Base-by-base conservation (phyloP, 2,888 invertebrate species). In the Sepioteuthis lessoniana region DNA sequence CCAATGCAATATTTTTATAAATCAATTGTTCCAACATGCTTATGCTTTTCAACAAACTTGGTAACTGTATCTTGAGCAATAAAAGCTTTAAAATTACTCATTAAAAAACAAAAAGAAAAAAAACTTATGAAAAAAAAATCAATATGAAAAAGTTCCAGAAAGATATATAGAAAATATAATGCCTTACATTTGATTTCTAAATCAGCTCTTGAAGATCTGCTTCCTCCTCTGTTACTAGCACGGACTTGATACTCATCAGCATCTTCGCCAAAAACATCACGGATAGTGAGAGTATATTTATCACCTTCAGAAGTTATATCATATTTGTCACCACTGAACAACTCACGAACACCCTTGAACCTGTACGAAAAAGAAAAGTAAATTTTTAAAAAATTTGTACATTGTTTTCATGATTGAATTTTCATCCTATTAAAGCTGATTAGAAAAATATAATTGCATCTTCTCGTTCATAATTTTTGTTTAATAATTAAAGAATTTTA, bases 191-290 rank as follows among this genome's bases (percentile, higher is more conserved):
- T 99, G 96, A 99, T 99, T 94, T 98, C 98, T 94, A 99, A 98
- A 96, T 99, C 98, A 76, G 99, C 99, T 95, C 99, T 98, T n/a
- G 99, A 99, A 94, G 99, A 98, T 97, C 99, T 98, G 55, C 98
- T 98, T 47, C 99, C 99, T 31, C 98, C 99, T 96, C 98, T 98
- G 97, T 99, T 99, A 95, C 98, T 98, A 4, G 99, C 99, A 94
- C 99, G 98, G 97, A 99, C 99, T 28, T 98, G 98, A 97, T 99
- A 99, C 97, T 99, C 99, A 97, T 99, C 99, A 0, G 99, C 99
- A 97, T 99, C 99, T 97, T 99, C 99, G 0, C 99, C 99, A 97
- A 98, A 99, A 7, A 99, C 98, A 96, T 99, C 99, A 97, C 98
- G 98, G 38, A 99, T 98, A 0, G 98, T 98, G 38, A 99, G 98